A percentile compares a stretch with the other conserved stretches of the same genome.
Conservation (phyloP, 1,140 invertebrate species). For the Drosophila sucinea region DNA sequence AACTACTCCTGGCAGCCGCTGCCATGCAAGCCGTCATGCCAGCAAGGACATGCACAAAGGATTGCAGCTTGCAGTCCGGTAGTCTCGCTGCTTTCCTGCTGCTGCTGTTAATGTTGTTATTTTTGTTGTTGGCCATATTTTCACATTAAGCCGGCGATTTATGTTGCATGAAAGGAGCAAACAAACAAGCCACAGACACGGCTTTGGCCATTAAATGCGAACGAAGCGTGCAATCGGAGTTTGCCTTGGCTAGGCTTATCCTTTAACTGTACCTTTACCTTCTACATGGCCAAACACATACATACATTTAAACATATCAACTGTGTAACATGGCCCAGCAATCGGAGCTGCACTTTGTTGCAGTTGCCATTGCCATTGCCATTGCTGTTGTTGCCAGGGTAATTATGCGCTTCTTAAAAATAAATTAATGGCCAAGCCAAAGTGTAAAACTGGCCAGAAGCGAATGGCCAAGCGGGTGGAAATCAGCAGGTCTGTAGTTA, state of each 20-base stretch:
- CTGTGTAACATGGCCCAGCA: conserved; percentile 9
- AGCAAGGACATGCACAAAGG: conserved; percentile 44
- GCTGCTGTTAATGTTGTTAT: conserved; percentile 31
- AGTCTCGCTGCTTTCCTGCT: conserved; percentile 20
- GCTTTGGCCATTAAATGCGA: conserved; percentile 28
- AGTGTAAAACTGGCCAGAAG: conserved; percentile 18
- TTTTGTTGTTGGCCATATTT: conserved; percentile 43
- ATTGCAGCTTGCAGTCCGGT: conserved; percentile 29
- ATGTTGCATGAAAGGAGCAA: conserved; percentile 58
- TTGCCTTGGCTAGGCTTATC: conserved; percentile 24
- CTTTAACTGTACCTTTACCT: conserved; percentile 12
- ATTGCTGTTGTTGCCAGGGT: conserved; percentile 35
- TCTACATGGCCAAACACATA: not conserved
- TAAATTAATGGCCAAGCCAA: conserved; percentile 47
- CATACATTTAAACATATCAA: not conserved
- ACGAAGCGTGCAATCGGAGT: conserved; percentile 55
- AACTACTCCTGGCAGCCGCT: conserved; percentile 52
- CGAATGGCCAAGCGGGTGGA: not conserved
- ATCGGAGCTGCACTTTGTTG: conserved; percentile 28
- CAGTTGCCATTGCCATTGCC: conserved; percentile 33
- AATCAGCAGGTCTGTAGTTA: conserved; percentile 5
- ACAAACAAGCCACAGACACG: conserved; percentile 53
- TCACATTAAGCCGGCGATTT: conserved; percentile 69
- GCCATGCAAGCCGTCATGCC: conserved; percentile 28
- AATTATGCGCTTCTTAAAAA: conserved; percentile 74